Conservation (phyloP, 2,797 vertebrate genomes). For the Silurus lanzhouensis region DNA sequence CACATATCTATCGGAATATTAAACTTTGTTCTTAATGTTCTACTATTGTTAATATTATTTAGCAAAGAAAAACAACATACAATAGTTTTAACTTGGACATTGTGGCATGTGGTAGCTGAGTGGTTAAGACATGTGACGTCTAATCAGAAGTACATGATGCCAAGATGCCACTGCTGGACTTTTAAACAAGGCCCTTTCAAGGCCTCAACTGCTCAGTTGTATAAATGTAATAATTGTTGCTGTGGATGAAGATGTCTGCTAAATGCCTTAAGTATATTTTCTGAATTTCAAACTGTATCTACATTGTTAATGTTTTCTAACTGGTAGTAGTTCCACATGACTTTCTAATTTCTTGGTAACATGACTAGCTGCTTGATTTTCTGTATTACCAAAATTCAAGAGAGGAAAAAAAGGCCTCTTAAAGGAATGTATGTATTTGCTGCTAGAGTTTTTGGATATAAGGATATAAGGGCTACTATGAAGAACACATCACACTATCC, state of each 20-base stretch:
- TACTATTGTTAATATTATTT: background rate
- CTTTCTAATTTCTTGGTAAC: background rate
- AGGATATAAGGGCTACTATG: background rate
- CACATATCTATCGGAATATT: background rate
- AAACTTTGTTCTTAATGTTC: background rate
- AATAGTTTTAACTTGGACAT: no score
- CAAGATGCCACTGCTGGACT: no score
- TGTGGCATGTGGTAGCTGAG: no score
- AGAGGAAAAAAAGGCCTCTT: background rate
- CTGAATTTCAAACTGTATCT: no score
- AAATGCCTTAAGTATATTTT: no score
- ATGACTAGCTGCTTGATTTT: background rate
- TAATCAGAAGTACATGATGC: no score
- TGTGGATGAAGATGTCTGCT: no score
- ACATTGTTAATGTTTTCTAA: background rate
- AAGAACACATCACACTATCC: background rate
- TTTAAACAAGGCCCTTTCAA: no score
- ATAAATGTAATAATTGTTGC: no score
- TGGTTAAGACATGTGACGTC: no score
- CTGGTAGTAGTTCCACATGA: background rate
- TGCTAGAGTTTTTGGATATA: background rate
- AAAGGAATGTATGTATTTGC: background rate
- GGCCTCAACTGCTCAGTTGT: no score
- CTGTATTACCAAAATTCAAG: background rate
- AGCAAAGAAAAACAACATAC: background rate